Evolutionary conservation across 2,113 vertebrate species (phyloP), one percentile per base, ranked within the genome.

Genomic region (Epinephelus lanceolatus): DNA sequence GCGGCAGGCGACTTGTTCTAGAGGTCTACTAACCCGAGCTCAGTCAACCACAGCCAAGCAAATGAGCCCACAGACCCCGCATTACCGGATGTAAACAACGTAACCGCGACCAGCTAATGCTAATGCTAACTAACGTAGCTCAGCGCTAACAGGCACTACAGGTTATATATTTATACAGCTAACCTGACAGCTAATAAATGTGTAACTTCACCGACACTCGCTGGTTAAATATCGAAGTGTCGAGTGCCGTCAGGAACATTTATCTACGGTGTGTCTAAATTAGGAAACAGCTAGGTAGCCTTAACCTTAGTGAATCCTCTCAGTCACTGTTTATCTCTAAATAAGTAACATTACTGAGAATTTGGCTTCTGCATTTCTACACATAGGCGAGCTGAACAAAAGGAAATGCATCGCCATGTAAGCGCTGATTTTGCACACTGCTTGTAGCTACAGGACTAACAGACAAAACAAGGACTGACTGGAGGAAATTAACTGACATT

Each of bases 61-160:
- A 84, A 89, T 47, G 3, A 81, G 53, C 37, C 10, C 68, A 74
- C 49, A 52, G 72, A 68, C 42, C 30, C 52, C n/a, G 23, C 78
- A 72, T 73, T 65, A 85, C 92, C 93, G 91, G 91, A 95, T 94
- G 94, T 94, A 94, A 95, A 94, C 94, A 96, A 92, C 65, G 40
- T 72, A 85, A 76, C 33, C 80, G 76, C 80, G 83, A 80, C 82
- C 73, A 86, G 82, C 73, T 2, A 37, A 11, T 42, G 87, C 88
- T 84, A 89, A 84, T 45, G 89, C 89, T 90, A 92, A 72, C 80
- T 51, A 33, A 59, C 12, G 14, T 47, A 80, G 88, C 83, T 68
- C 21, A 7, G 33, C 52, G 88, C 89, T 86, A 86, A 81, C 5
- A 30, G 18, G n/a, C 68, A 45, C 47, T 27, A 45, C 73, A 52